Evolutionary conservation across 53 echinoderm and acorn worm genomes (phyloP), one percentile per base, ranked within the genome.

Genomic region (Henricia sp.): DNA sequence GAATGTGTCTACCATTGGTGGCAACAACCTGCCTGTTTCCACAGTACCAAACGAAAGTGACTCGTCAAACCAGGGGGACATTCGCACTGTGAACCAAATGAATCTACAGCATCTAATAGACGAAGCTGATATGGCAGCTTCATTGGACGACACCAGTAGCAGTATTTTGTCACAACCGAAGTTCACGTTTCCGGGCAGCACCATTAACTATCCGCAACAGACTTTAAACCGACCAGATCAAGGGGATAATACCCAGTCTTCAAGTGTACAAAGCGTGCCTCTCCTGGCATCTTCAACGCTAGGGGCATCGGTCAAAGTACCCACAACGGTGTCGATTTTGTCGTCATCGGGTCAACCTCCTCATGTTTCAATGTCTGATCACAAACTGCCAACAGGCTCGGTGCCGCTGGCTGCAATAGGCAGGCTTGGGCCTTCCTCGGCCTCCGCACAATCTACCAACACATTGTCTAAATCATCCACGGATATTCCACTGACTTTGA

Each of bases 401-500:
- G 78, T 78, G 16, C 78, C 78, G 1, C 29, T 63, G 34, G 78
- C 78, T 2, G 78, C 78, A 3, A 78, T 78, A 13, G 78, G 78
- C 62, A 63, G 60, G 62, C 21, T 78, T 9, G 78, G 14, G 19
- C 75, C n/a, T n/a, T n/a, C n/a, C n/a, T n/a, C n/a, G n/a, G n/a
- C n/a, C n/a, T n/a, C n/a, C n/a, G n/a, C n/a, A n/a, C n/a, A n/a
- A n/a, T n/a, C n/a, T n/a, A n/a, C n/a, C n/a, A n/a, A n/a, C n/a
- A n/a, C n/a, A 6, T 43, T 62, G 62, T 64, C 78, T 2, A 43
- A 38, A 46, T 5, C 42, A 25, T 56, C 75, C 36, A 12, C 42
- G 17, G n/a, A 38, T 10, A 43, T 78, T 78, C 78, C 78, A 46
- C 37, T 78, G 78, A 78, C 78, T 6, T 33, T 78, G 78, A 78